Percentiles rank a stretch among this genome's conserved stretches.
phyloP scores from a whole-genome alignment of 64 coral and sea anemone genomes.

The Pocillopora verrucosa region DNA sequence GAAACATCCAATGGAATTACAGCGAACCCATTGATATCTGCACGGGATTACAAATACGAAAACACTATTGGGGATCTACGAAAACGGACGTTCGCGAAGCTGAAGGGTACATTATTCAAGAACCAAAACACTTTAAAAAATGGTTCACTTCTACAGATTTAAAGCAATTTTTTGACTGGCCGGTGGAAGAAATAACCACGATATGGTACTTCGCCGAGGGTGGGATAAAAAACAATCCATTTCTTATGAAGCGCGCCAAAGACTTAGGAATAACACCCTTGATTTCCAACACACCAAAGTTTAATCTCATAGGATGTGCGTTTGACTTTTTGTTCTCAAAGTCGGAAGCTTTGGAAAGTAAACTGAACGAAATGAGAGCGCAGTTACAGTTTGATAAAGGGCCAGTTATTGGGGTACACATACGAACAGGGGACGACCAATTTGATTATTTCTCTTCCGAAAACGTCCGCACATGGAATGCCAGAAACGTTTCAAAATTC shows the following conservation, averaged over 20 bases:
- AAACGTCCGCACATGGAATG: slow-evolving; percentile 34
- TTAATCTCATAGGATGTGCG: slow-evolving; percentile 75
- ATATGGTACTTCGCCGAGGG: slow-evolving; percentile 93
- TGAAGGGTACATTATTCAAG: slow-evolving; percentile 64
- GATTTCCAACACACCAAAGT: slow-evolving; percentile 58
- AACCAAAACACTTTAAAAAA: slow-evolving; percentile 49
- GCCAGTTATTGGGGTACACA: slow-evolving; percentile 78
- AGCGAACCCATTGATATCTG: slow-evolving; percentile 36
- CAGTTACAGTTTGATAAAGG: slow-evolving; percentile 18
- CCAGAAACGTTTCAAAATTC: slow-evolving; percentile 40
- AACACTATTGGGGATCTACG: slow-evolving; percentile 61
- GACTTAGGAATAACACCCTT: slow-evolving; percentile 58
- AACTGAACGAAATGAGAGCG: slow-evolving; percentile 33
- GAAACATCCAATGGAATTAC: slow-evolving; percentile 60
- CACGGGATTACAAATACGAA: slow-evolving; percentile 32
- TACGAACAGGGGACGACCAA: slow-evolving; percentile 78
- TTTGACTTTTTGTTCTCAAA: slow-evolving; percentile 81
- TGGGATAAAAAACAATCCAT: slow-evolving; percentile 53
- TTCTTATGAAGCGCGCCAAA: slow-evolving; percentile 69
- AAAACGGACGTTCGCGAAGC: slow-evolving; percentile 46
- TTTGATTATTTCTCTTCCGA: slow-evolving; percentile 65
- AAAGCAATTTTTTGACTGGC: slow-evolving; percentile 58
- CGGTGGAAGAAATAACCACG: slow-evolving; percentile 69
- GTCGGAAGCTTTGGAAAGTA: slow-evolving; percentile 39
- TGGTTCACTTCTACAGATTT: slow-evolving; percentile 81